Conservation (phyloP, 2,797 vertebrate genomes). For the Meda fulgida region DNA sequence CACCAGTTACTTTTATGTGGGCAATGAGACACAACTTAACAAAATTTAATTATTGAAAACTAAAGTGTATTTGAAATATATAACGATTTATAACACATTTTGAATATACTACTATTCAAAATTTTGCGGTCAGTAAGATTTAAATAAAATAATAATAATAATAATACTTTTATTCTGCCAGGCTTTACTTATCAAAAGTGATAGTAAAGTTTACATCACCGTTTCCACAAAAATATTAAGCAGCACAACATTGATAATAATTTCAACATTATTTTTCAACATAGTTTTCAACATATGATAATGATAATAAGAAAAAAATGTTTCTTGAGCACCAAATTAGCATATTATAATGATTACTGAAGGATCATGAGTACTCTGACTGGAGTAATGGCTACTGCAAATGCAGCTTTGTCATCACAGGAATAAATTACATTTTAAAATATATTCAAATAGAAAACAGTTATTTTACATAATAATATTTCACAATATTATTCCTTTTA, state of each 20-base stretch:
- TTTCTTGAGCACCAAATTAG: background rate
- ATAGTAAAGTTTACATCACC: background rate
- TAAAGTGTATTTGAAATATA: background rate
- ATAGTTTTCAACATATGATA: too few relatives aligned
- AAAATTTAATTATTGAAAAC: background rate
- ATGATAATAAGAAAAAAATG: background rate
- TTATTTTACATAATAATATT: background rate
- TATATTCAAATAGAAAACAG: background rate
- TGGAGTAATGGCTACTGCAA: background rate
- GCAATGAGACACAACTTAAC: background rate
- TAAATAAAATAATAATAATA: background rate
- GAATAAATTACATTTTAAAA: too few relatives aligned
- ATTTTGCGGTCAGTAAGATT: background rate
- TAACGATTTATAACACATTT: background rate
- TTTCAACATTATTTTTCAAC: too few relatives aligned
- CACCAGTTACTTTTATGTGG: background rate
- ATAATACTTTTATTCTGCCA: background rate
- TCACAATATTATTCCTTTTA: background rate
- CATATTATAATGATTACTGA: background rate
- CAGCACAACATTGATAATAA: background rate
- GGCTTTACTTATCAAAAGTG: background rate
- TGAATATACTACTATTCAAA: background rate
- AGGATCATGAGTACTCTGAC: background rate
- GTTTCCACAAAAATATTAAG: background rate
- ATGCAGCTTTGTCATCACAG: too few relatives aligned